Base-by-base conservation (phyloP, 2,113 vertebrate genomes). In the Mastomys coucha region DNA sequence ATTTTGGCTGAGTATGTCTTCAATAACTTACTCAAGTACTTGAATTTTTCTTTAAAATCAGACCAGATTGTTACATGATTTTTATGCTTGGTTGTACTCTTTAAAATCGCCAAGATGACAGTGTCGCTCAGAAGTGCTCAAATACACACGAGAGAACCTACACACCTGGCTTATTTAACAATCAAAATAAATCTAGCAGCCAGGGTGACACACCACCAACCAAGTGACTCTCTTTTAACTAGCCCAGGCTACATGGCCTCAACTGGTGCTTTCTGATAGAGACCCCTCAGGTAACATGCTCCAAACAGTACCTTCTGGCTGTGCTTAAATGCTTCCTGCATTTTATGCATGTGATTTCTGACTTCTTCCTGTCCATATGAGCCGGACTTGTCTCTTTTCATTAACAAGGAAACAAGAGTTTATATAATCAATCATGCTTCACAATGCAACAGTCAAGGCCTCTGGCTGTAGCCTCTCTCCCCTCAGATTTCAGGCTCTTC, bases 401-500 rank as follows among this genome's bases (percentile, higher is more conserved):
- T n/a, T 33, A 81, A 42, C 53, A 73, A 69, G 51, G 42, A 90
- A 78, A 8, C 4, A 2, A 89, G 28, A 93, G 88, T 65, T n/a
- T 53, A 49, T 51, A 49, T 14, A 76, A 16, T 11, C 10, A 67
- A 42, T 82, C 22, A 42, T 20, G 9, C 5, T 45, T 63, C 20
- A 0, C 63, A 49, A 2, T 3, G 0, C 0, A 26, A 10, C 42
- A 42, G 36, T 77, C 73, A 31, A 93, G 45, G 80, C 84, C 73
- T 88, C 93, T 2, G 12, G 17, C 31, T 70, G 28, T 33, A 19
- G 84, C 84, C 56, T 84, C 67, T 84, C 49, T 81, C 24, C 69
- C 75, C 60, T 70, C 14, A 65, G 77, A 16, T 95, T 51, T 91
- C 45, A 81, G 65, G 72, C 19, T 58, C 58, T 94, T 92, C 87